Evolutionary conservation across 2,113 vertebrate species (phyloP).

Genomic region (Mellivora capensis): DNA sequence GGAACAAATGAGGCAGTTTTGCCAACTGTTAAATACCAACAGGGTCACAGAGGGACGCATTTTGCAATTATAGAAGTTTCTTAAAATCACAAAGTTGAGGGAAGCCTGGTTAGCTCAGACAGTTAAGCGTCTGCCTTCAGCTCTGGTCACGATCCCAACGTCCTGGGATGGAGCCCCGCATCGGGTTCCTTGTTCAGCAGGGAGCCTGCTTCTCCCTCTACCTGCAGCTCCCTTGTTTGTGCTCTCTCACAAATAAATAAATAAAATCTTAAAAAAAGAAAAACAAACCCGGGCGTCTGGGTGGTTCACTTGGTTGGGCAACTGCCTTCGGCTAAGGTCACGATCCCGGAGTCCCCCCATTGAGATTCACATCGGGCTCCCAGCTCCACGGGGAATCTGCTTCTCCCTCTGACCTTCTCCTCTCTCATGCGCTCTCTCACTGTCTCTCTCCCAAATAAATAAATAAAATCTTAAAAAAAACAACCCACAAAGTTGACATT

Average conservation of each 20-base stretch:
- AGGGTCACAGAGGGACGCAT: neutral
- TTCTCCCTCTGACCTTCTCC: neutral
- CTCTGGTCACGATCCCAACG: neutral
- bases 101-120: neutral
- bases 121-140: neutral
- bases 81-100: neutral
- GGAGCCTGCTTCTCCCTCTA: neutral
- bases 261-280: no score
- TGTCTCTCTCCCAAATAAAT: no score
- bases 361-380: neutral
- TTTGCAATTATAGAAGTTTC: neutral
- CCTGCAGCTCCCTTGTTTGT: no score
- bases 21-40: neutral
- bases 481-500: neutral
- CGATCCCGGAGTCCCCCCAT: neutral
- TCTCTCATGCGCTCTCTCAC: neutral
- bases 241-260: no score
- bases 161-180: neutral
- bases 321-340: neutral
- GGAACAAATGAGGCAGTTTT: neutral
- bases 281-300: neutral
- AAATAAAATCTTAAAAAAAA: neutral
- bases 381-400: neutral
- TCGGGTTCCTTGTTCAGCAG: neutral
- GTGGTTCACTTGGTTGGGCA: neutral